Conservation (phyloP, 2,888 invertebrate genomes). For the Strigamia transsilvanica region DNA sequence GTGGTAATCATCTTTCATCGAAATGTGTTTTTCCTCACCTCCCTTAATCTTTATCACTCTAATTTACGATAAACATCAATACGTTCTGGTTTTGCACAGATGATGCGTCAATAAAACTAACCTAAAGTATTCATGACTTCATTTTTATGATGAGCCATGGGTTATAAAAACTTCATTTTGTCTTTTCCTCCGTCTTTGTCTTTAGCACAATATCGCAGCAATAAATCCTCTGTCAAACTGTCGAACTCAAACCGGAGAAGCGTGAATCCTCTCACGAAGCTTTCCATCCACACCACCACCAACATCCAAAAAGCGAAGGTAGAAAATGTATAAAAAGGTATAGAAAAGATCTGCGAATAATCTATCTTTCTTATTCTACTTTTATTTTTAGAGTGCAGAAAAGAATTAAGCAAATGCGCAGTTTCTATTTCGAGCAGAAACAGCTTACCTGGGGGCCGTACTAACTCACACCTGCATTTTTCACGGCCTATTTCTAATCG, state of each 20-base stretch:
- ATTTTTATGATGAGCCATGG: slow-evolving; percentile 7
- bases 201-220: slow-evolving; percentile 1
- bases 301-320: too few relatives aligned
- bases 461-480: slow-evolving; percentile 17
- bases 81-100: neutral
- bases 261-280: slow-evolving; percentile 5
- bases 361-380: too few relatives aligned
- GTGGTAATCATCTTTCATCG: slow-evolving; percentile 39
- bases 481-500: slow-evolving; percentile 34
- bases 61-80: slow-evolving; percentile 11
- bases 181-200: neutral
- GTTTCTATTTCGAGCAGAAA: slow-evolving; percentile 28
- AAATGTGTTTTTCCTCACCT: slow-evolving; percentile 33
- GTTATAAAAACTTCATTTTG: neutral
- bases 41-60: neutral
- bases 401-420: neutral
- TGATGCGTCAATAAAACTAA: slow-evolving; percentile 7
- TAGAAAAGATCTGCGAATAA: too few relatives aligned
- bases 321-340: too few relatives aligned
- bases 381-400: neutral
- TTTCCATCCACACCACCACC: neutral
- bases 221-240: slow-evolving; percentile 39
- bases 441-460: slow-evolving; percentile 22
- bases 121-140: slow-evolving; percentile 6
- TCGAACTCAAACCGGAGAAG: slow-evolving; percentile 26